These are phyloP conservation scores for Shinisaurus crocodilurus DNA, from an alignment of 2,113 vertebrate genomes.

Conservation along the genomic window DNA sequence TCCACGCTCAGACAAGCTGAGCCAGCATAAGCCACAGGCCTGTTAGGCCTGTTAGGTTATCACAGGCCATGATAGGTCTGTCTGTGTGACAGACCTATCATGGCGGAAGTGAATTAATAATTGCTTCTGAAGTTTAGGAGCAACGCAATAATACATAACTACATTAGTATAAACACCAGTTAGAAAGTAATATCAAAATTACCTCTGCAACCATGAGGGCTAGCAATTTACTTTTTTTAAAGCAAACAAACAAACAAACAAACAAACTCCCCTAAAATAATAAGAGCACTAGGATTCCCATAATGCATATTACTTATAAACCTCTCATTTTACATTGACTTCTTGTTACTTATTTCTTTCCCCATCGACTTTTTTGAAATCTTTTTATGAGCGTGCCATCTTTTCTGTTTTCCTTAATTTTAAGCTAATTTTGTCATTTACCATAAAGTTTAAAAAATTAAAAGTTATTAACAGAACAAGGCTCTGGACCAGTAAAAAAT, in stretches of 20 bases:
- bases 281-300: background rate
- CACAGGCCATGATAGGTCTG: no score
- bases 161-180: slow-evolving; percentile 12
- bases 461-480: background rate
- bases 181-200: background rate
- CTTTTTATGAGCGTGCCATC: background rate
- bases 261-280: background rate
- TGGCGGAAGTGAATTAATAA: slow-evolving; percentile 35
- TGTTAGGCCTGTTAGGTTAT: no score
- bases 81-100: slow-evolving; percentile 12
- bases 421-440: background rate
- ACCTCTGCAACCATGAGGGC: background rate
- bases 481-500: background rate
- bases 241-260: background rate
- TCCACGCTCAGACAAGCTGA: no score
- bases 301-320: background rate
- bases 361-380: background rate
- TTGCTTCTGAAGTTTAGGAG: slow-evolving; percentile 14
- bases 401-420: background rate
- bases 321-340: background rate
- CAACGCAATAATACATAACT: slow-evolving; percentile 18
- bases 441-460: background rate
- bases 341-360: background rate
- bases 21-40: no score
- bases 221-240: background rate